A percentile compares a stretch with the other conserved stretches of the same genome.
Evolutionary conservation across 2,113 vertebrate species (phyloP).

Genomic region (Scophthalmus maximus): DNA sequence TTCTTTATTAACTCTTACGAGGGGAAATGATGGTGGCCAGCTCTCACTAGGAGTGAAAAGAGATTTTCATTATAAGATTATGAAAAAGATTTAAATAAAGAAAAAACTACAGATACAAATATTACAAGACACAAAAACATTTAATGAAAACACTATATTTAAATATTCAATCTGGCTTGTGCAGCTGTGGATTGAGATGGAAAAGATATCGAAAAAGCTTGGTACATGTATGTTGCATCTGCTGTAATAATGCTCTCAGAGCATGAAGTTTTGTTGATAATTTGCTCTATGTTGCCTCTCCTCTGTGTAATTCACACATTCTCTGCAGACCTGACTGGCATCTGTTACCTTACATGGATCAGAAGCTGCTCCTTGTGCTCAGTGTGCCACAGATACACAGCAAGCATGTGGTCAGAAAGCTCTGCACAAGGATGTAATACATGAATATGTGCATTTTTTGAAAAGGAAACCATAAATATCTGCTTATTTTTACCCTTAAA

Average conservation of each 20-base stretch:
- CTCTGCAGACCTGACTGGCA: neutral
- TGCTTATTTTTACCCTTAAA: neutral
- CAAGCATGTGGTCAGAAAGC: neutral
- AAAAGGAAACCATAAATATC: neutral
- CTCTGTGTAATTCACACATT: slow-evolving; percentile 1
- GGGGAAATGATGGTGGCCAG: slow-evolving; percentile 31
- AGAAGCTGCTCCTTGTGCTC: neutral
- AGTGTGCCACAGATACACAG: neutral
- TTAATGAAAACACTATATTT: too few relatives aligned
- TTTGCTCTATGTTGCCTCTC: slow-evolving; percentile 3
- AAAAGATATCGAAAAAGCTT: too few relatives aligned
- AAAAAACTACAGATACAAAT: slow-evolving; percentile 1
- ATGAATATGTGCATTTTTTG: neutral
- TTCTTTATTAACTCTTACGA: slow-evolving; percentile 49
- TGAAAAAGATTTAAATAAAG: slow-evolving; percentile 10
- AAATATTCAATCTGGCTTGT: too few relatives aligned
- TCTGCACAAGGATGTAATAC: neutral
- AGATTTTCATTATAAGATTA: too few relatives aligned
- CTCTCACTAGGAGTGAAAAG: slow-evolving; percentile 7
- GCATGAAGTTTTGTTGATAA: slow-evolving; percentile 12
- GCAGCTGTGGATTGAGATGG: too few relatives aligned
- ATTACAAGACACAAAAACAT: slow-evolving; percentile 17
- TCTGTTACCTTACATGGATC: neutral
- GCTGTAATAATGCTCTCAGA: slow-evolving; percentile 5
- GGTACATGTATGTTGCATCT: neutral